Base-by-base conservation (phyloP, 2,113 vertebrate species). In the Felis chaus region DNA sequence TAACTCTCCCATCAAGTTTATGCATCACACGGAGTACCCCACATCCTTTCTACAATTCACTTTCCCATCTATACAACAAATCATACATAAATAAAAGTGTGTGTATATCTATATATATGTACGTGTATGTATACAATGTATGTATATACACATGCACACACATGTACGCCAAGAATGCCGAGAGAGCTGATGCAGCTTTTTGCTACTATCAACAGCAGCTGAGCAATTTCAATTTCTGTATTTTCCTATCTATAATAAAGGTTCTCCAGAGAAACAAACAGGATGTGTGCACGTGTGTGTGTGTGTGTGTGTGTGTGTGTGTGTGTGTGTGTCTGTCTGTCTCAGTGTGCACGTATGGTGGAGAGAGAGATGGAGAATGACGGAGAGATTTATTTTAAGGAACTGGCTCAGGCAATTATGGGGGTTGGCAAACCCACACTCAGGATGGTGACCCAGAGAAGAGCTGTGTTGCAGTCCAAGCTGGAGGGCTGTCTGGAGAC, bases 211-310 rank as follows among this genome's bases (percentile, higher is more conserved):
- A 68, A 53, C 2, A 23, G 50, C 11, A 53, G n/a, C 6, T 6
- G 15, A 50, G 39, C 68, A 50, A 71, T 21, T 84, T 14, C 65
- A 7, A 55, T 53, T 50, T 95, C 61, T 41, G 1, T 65, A 48
- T 78, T 36, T 87, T 73, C 71, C 29, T 76, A 87, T 41, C 39
- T 76, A 15, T n/a, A 83, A 14, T 6, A 55, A 90, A 3, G 3
- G 45, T 31, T 76, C 74, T 82, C 74, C 36, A 74, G 78, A 90
- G n/a, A 74, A 83, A 68, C 6, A 88, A 48, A 21, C 0, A 53
- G 9, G 23, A 0, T n/a, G 33, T 0, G 16, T 4, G 8, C 8
- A 21, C 1, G 57, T 4, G 18, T 18, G 36, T 33, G n/a, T 25
- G 19, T 0, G 36, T 33, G 27, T 25, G 19, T 0, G 63, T 7